These are phyloP conservation scores for Nylanderia fulva DNA, from an alignment of 1,140 invertebrate genomes.

Conservation along the genomic window DNA sequence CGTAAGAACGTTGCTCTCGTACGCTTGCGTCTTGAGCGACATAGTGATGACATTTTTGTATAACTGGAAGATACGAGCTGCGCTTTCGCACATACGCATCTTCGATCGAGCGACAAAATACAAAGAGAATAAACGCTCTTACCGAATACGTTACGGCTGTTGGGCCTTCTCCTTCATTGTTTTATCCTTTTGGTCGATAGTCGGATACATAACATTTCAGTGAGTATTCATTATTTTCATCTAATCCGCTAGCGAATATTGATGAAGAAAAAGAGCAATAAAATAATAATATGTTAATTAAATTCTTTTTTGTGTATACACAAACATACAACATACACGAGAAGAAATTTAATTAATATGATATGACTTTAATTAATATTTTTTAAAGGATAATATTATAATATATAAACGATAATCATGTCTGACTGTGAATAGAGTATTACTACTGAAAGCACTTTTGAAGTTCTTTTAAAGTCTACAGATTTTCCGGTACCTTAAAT, in stretches of 20 bases:
- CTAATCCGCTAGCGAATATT: neutral
- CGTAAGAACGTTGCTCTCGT: conserved; percentile 50
- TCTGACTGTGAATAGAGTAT: neutral
- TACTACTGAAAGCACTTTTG: neutral
- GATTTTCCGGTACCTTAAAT: neutral
- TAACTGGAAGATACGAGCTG: conserved; percentile 61
- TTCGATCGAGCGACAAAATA: conserved; percentile 68
- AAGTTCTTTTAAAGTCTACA: neutral
- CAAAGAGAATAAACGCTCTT: neutral
- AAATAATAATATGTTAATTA: neutral
- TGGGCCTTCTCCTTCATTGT: conserved; percentile 9
- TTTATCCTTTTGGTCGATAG: conserved; percentile 61
- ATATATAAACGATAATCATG: neutral
- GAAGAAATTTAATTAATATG: too few species aligned
- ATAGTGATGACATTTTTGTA: conserved; percentile 46
- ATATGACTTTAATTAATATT: neutral
- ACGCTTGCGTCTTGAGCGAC: conserved; percentile 65
- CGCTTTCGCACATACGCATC: conserved; percentile 48
- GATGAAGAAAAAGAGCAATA: neutral
- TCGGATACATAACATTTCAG: conserved; percentile 62
- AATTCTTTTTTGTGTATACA: neutral
- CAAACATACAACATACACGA: neutral
- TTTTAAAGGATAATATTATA: neutral
- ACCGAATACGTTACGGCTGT: neutral
- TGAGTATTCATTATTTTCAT: conserved; percentile 24